Conservation (phyloP, 2,113 vertebrate genomes). For the Redunca redunca region DNA sequence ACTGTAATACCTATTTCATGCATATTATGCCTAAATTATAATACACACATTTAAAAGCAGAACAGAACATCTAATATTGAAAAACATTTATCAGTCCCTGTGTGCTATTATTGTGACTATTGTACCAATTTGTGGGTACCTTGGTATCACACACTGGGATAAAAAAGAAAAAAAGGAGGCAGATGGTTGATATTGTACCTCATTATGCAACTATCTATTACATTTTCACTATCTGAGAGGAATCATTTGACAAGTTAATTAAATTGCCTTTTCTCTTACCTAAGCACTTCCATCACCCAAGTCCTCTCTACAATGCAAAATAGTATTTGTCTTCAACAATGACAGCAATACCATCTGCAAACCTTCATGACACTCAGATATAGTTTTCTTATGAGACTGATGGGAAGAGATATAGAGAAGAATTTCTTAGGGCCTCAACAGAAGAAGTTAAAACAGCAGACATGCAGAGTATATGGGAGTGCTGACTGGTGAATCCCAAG, state of each 20-base stretch:
- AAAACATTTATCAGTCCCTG: neutral
- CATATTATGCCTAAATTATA: neutral
- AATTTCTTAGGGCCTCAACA: neutral
- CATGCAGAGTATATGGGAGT: neutral
- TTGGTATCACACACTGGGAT: neutral
- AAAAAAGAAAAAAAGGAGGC: neutral
- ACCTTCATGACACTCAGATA: neutral
- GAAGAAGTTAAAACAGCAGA: neutral
- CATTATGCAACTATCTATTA: neutral
- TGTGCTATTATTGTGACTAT: neutral
- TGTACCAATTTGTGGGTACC: neutral
- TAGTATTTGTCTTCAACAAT: neutral
- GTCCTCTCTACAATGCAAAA: neutral
- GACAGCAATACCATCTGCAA: neutral
- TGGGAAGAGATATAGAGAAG: neutral
- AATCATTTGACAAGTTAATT: slow-evolving; percentile 14
- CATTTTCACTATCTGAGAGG: neutral
- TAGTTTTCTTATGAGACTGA: neutral
- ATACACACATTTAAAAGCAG: neutral
- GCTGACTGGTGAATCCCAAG: neutral
- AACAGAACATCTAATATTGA: neutral
- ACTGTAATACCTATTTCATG: neutral
- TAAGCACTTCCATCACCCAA: neutral
- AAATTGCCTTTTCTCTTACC: neutral
- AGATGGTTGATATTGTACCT: neutral